Evolutionary conservation across 2,797 vertebrate species (phyloP).

Genomic region (Paratrypauchen microcephalus): DNA sequence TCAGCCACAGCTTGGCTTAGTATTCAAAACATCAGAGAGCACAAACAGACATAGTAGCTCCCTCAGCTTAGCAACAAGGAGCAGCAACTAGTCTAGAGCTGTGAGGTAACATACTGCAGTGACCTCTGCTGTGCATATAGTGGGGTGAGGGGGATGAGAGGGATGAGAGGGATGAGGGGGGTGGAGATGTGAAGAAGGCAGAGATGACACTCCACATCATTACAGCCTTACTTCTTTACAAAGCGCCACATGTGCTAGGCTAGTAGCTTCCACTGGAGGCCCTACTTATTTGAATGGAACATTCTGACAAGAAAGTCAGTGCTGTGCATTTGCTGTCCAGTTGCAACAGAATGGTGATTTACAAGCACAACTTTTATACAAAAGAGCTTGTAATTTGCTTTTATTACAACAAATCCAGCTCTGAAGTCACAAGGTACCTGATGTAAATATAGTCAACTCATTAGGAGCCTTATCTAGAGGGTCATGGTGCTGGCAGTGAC

Average conservation of each 20-base stretch:
- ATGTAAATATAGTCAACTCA: not conserved
- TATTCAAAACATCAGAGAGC: constrained; percentile 60
- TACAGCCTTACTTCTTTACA: constrained; percentile 33
- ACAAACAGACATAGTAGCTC: constrained; percentile 55
- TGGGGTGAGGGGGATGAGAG: constrained; percentile 29
- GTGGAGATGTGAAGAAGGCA: constrained; percentile 51
- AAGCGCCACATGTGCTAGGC: constrained; percentile 19
- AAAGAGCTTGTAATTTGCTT: not conserved
- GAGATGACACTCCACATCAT: constrained; percentile 48
- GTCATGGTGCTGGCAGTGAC: not conserved
- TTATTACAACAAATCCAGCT: not conserved
- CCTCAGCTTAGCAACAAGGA: constrained; percentile 74
- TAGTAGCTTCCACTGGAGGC: constrained; percentile 10
- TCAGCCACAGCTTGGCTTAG: constrained; percentile 38
- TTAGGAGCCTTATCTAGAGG: not conserved
- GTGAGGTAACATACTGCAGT: constrained; percentile 60
- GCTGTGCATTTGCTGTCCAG: constrained; percentile 25
- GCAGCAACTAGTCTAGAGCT: constrained; percentile 66
- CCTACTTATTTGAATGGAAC: constrained; percentile 13
- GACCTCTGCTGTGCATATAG: constrained; percentile 62
- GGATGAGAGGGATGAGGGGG: constrained; percentile 43
- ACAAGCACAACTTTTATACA: too few species aligned
- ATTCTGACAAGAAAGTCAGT: not conserved
- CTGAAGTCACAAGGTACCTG: not conserved
- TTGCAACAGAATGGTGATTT: not conserved